Evolutionary conservation across 2,113 vertebrate genomes (phyloP).

Genomic region (Sprattus sprattus): DNA sequence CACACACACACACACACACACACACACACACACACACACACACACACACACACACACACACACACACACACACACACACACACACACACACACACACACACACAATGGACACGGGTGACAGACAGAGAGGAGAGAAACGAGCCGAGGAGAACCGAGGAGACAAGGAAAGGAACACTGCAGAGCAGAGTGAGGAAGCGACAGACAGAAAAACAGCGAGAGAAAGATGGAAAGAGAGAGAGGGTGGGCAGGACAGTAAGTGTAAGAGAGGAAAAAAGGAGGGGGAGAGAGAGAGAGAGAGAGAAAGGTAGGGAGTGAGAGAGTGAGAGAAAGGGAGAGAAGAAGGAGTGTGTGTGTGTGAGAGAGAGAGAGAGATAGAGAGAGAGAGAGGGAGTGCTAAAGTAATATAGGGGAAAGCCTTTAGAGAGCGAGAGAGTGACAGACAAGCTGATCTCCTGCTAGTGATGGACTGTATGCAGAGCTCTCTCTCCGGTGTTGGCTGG

Average conservation of each 20-base stretch:
- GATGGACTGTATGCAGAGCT: neutral
- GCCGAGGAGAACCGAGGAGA: neutral
- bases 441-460: slow-evolving; percentile 15
- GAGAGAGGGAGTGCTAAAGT: neutral
- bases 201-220: neutral
- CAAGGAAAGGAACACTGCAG: neutral
- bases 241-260: neutral
- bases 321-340: neutral
- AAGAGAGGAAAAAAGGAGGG: neutral
- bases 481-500: neutral
- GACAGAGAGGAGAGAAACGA: neutral
- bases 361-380: neutral
- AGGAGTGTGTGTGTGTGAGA: too few species aligned
- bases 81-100: neutral
- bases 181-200: neutral
- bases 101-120: neutral
- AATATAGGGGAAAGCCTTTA: neutral
- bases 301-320: neutral
- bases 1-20: too few species aligned
- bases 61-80: neutral
- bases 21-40: neutral
- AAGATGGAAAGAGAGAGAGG: neutral
- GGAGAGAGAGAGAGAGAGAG: neutral
- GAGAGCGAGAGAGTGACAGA: neutral
- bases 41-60: neutral